These are phyloP conservation scores for Cepaea hortensis DNA, from an alignment of 2,888 invertebrate species.

Conservation along the genomic window DNA sequence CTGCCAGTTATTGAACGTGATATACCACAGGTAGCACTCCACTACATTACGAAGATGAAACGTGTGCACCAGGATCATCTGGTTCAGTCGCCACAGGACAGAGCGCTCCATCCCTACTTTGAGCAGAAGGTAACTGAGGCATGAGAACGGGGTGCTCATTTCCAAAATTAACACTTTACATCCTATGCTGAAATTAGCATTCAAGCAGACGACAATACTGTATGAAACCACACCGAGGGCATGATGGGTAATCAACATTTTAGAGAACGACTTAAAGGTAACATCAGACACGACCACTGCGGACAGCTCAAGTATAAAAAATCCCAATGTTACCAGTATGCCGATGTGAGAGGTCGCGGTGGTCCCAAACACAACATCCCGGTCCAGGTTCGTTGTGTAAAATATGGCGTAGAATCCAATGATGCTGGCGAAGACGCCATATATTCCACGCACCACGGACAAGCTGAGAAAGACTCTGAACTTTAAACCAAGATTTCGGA, in stretches of 20 bases:
- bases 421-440: slow-evolving; percentile 61
- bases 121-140: slow-evolving; percentile 70
- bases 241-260: slow-evolving; percentile 66
- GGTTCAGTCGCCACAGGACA: slow-evolving; percentile 69
- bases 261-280: slow-evolving; percentile 59
- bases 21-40: slow-evolving; percentile 67
- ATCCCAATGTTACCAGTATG: slow-evolving; percentile 60
- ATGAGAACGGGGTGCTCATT: slow-evolving; percentile 71
- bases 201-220: slow-evolving; percentile 52
- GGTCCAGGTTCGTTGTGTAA: slow-evolving; percentile 59
- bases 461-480: slow-evolving; percentile 70
- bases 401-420: slow-evolving; percentile 65
- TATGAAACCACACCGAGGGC: slow-evolving; percentile 66
- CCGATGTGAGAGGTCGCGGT: slow-evolving; percentile 64
- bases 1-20: slow-evolving; percentile 64
- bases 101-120: slow-evolving; percentile 66
- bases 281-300: slow-evolving; percentile 65
- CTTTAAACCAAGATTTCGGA: slow-evolving; percentile 61
- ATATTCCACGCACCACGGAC: slow-evolving; percentile 65
- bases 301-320: slow-evolving; percentile 69
- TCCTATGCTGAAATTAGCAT: slow-evolving; percentile 65
- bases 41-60: slow-evolving; percentile 70
- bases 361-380: slow-evolving; percentile 63
- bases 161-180: slow-evolving; percentile 67
- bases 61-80: slow-evolving; percentile 68